Base-by-base conservation (phyloP, 2,797 vertebrate genomes). In the Gambelia wislizenii region DNA sequence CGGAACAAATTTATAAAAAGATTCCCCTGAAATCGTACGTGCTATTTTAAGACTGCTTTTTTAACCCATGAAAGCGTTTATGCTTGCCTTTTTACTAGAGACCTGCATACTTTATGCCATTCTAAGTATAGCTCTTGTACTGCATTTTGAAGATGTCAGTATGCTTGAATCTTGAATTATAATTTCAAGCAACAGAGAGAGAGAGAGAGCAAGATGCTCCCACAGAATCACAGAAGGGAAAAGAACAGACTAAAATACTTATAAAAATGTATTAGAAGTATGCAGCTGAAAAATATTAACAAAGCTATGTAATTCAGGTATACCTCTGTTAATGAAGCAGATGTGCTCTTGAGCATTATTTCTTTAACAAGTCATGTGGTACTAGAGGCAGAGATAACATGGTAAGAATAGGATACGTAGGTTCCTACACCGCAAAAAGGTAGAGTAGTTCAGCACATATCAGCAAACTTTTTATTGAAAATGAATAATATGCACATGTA, bases 81-180 rank as follows among this genome's bases (percentile, higher is more conserved):
- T 1, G 27, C 89, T 86, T 89, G 72, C 54, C 86, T 25, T 20
- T 79, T 79, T 89, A 77, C 10, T 25, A 91, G 70, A n/a, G 76
- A 90, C 22, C 56, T 83, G 90, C 7, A 82, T 18, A 4, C 2
- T 12, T 86, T 86, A 69, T 69, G 89, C 18, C 25, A 76, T 76
- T 18, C 9, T 61, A 83, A 92, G 91, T 20, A 80, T 91, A 92
- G 14, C 83, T 92, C 93, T 85, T 8, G 8, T 78, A 77, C 18
- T 69, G 30, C 83, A 36, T 64, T 92, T 89, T 39, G 27, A 49
- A 36, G 61, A 80, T 91, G 16, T 7, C 92, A 89, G 8, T 89
- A 0, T n/a, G 69, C 86, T 89, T 88, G 67, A 56, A 20, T 20
- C 86, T 89, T 88, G 67, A 56, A 56, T 22, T 80, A 30, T 92